Evolutionary conservation across 2,797 vertebrate species (phyloP).

Genomic region (Chaenodraco wilsoni): DNA sequence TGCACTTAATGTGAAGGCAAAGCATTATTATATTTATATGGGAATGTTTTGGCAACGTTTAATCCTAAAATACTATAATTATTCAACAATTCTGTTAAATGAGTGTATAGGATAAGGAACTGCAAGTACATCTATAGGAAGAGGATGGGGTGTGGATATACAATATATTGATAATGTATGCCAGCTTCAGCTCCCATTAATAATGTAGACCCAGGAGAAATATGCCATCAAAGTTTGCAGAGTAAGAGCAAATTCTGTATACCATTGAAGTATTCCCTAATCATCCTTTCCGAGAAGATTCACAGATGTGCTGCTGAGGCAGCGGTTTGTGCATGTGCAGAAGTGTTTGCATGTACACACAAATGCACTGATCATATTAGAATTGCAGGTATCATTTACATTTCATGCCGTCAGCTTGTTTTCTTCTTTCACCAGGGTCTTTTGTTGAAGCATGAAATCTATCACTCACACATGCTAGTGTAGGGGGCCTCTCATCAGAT

Average conservation of each 20-base stretch:
- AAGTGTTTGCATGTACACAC: background rate
- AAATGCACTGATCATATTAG: conserved; percentile 9
- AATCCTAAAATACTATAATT: no score
- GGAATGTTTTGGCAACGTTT: no score
- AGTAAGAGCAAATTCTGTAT: conserved; percentile 42
- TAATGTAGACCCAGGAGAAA: conserved; percentile 47
- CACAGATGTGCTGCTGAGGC: conserved; percentile 12
- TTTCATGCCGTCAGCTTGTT: conserved; percentile 36
- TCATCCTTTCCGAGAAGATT: background rate
- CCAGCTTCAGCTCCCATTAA: conserved; percentile 40
- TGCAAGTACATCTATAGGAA: background rate
- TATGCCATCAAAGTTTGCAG: conserved; percentile 35
- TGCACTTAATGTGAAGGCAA: no score
- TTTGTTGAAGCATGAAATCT: conserved; percentile 24
- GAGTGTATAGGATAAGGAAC: background rate
- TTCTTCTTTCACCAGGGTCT: conserved; percentile 14
- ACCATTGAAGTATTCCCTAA: conserved; percentile 39
- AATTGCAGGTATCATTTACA: conserved; percentile 26
- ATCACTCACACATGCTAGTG: conserved; percentile 2
- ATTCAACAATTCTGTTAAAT: no score
- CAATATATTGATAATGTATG: conserved; percentile 37
- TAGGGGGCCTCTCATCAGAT: conserved; percentile 15
- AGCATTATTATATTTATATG: no score
- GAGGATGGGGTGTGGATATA: conserved; percentile 4
- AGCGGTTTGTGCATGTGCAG: conserved; percentile 25